A percentile compares a stretch with the other conserved stretches of the same genome.
Conservation (phyloP, 1,140 invertebrate species). For the Teleopsis dalmanni region DNA sequence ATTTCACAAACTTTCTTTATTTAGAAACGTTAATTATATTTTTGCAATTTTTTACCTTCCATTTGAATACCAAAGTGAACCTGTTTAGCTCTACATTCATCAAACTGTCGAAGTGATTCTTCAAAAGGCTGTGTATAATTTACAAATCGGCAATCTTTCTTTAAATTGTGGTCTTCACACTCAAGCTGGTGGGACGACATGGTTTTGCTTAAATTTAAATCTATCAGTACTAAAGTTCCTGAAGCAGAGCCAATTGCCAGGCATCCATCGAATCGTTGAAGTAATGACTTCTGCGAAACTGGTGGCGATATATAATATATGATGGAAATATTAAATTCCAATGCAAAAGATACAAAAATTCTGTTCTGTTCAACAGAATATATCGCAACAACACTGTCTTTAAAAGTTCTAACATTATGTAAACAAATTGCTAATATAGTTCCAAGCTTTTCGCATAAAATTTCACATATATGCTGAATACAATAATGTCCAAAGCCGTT, state of each 20-base stretch:
- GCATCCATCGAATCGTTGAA: conserved; percentile 27
- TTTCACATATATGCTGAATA: conserved; percentile 14
- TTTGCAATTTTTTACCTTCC: conserved; percentile 14
- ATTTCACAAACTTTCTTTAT: neutral
- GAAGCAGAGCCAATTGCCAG: conserved; percentile 22
- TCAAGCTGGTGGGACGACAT: too few species aligned
- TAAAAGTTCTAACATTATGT: neutral
- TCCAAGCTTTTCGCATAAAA: conserved; percentile 4
- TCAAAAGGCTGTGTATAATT: conserved; percentile 12
- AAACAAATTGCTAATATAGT: conserved; percentile 10
- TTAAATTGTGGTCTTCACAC: too few species aligned
- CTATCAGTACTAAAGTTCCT: conserved; percentile 26
- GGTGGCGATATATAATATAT: too few species aligned
- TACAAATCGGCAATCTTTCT: conserved; percentile 6
- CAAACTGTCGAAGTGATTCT: conserved; percentile 9
- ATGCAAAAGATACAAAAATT: conserved; percentile 21
- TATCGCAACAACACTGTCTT: conserved; percentile 14
- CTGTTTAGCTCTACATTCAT: too few species aligned
- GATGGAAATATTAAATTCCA: conserved; percentile 12
- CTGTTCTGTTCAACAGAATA: conserved; percentile 15
- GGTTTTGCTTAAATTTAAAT: conserved; percentile 19
- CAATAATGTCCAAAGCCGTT: conserved; percentile 6
- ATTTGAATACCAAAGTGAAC: conserved; percentile 21
- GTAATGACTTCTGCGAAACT: too few species aligned
- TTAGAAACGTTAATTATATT: neutral